Evolutionary conservation across 2,888 invertebrate species (phyloP).

Genomic region (Macrosiphum euphorbiae): DNA sequence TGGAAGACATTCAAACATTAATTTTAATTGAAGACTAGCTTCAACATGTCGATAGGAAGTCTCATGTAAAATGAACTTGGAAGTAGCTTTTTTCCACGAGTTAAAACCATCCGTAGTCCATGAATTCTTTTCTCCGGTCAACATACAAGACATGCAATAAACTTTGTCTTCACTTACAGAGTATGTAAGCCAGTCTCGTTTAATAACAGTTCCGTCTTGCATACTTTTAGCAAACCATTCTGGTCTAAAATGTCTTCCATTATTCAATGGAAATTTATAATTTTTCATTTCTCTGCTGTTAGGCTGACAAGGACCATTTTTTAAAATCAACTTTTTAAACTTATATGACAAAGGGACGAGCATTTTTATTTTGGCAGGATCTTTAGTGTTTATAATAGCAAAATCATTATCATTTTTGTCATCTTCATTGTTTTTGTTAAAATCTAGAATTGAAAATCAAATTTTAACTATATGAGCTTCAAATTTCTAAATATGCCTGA

Average conservation of each 20-base stretch:
- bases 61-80: background rate
- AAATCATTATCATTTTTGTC: too few relatives aligned
- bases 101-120: background rate
- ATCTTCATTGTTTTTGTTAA: too few relatives aligned
- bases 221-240: conserved; percentile 8
- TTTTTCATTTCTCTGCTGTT: background rate
- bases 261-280: background rate
- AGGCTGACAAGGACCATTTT: background rate
- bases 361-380: background rate
- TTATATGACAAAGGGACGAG: background rate
- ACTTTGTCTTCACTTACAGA: conserved; percentile 6
- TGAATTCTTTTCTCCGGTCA: background rate
- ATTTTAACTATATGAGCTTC: too few relatives aligned
- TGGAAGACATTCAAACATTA: background rate
- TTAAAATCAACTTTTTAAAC: background rate
- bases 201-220: background rate
- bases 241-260: conserved; percentile 13
- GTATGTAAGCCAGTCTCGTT: background rate
- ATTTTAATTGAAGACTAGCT: background rate
- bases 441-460: too few relatives aligned
- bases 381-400: background rate
- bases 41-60: background rate
- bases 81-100: conserved; percentile 4
- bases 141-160: background rate
- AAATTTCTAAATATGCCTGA: too few relatives aligned